Evolutionary conservation across 2,888 invertebrate species (phyloP).

Genomic region (Chaitophorus viminalis): DNA sequence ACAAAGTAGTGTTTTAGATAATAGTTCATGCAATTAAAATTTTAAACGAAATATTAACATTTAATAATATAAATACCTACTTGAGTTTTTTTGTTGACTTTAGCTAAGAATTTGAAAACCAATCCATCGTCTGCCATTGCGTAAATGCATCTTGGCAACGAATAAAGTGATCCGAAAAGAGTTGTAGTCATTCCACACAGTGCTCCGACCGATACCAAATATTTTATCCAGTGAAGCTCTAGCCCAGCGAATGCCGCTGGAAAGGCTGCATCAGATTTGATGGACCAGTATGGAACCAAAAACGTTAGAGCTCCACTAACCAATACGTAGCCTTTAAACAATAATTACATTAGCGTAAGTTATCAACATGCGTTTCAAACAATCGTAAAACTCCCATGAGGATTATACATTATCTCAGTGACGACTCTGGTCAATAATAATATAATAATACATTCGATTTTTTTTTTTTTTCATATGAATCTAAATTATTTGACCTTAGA

Average conservation of each 20-base stretch:
- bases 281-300: conserved; percentile 80
- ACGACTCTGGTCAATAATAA: no score
- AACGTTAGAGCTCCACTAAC: conserved; percentile 85
- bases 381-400: no score
- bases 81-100: conserved; percentile 82
- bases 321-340: conserved; percentile 74
- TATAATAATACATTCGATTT: not conserved
- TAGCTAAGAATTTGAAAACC: conserved; percentile 82
- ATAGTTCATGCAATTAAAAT: not conserved
- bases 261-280: conserved; percentile 81
- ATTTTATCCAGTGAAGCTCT: conserved; percentile 85
- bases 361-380: not conserved
- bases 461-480: no score
- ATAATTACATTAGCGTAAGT: not conserved
- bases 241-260: conserved; percentile 82
- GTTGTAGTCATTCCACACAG: conserved; percentile 93
- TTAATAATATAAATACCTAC: conserved; percentile 68
- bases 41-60: not conserved
- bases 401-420: no score
- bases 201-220: conserved; percentile 83
- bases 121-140: conserved; percentile 92
- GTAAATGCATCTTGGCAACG: conserved; percentile 86
- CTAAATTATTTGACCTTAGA: no score
- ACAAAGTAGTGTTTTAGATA: no score
- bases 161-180: conserved; percentile 84